Evolutionary conservation across 1,140 invertebrate species (phyloP).

Genomic region (Drosophila gunungcola): DNA sequence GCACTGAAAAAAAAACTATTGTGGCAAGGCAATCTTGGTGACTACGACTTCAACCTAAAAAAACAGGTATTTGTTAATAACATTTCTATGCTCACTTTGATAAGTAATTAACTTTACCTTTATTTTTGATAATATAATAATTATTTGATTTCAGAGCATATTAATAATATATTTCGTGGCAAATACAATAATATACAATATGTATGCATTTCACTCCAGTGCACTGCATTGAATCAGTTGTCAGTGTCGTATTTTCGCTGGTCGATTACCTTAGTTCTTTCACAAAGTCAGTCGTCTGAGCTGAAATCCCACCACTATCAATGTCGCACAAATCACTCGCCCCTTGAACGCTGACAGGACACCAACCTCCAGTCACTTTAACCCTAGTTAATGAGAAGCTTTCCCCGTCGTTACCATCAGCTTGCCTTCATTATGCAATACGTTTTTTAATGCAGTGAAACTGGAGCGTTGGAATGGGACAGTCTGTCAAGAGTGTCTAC

Average conservation of each 20-base stretch:
- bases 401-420: constrained; percentile 33
- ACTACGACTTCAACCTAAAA: too few relatives aligned
- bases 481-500: constrained; percentile 22
- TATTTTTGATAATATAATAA: too few relatives aligned
- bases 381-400: constrained; percentile 64
- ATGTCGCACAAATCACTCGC: constrained; percentile 26
- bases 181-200: too few relatives aligned
- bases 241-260: background rate
- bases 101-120: too few relatives aligned
- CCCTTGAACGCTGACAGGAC: constrained; percentile 15
- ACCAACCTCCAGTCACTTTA: constrained; percentile 47
- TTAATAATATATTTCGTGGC: too few relatives aligned
- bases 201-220: background rate
- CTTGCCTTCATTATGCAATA: constrained; percentile 51
- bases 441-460: constrained; percentile 24
- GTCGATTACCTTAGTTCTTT: background rate
- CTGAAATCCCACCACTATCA: constrained; percentile 1
- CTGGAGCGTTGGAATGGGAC: constrained; percentile 30
- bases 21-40: too few relatives aligned
- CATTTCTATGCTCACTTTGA: too few relatives aligned
- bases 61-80: too few relatives aligned
- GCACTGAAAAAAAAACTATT: background rate
- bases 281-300: constrained; percentile 8
- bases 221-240: background rate
- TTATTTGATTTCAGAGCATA: background rate